A percentile compares a stretch with the other conserved stretches of the same genome.
phyloP scores from a whole-genome alignment of 2,888 invertebrate genomes.

The Prosapia bicincta region DNA sequence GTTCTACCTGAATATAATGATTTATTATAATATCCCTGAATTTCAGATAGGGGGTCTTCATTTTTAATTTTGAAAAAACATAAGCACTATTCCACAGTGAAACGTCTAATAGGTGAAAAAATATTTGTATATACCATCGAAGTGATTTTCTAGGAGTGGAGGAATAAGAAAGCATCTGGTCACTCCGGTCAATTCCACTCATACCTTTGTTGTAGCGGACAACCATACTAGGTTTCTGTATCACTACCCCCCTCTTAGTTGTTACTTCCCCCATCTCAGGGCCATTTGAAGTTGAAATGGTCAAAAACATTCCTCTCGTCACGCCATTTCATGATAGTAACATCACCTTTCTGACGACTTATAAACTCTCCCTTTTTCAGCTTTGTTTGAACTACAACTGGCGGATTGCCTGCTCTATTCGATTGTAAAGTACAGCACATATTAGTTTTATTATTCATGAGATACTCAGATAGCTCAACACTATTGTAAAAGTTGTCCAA shows the following conservation, averaged over 20 bases:
- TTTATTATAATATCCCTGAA: too few species aligned
- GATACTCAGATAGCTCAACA: conserved; percentile 15
- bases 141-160: conserved; percentile 12
- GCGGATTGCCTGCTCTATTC: conserved; percentile 15
- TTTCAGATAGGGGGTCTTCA: too few species aligned
- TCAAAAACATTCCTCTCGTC: too few species aligned
- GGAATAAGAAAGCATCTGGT: conserved; percentile 13
- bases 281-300: too few species aligned
- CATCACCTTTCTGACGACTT: background rate
- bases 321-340: conserved; percentile 11
- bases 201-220: conserved; percentile 3
- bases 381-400: background rate
- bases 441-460: conserved; percentile 14
- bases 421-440: conserved; percentile 13
- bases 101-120: too few species aligned
- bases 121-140: background rate
- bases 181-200: conserved; percentile 22
- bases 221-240: too few species aligned
- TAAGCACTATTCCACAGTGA: too few species aligned
- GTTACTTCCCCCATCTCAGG: too few species aligned
- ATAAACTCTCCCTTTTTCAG: conserved; percentile 7
- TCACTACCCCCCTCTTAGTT: too few species aligned
- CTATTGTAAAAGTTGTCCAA: conserved; percentile 15
- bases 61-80: too few species aligned
- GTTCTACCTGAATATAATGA: too few species aligned